These are phyloP conservation scores for Drosophila aff. DNA, from an alignment of 1,140 invertebrate genomes.

Conservation along the genomic window DNA sequence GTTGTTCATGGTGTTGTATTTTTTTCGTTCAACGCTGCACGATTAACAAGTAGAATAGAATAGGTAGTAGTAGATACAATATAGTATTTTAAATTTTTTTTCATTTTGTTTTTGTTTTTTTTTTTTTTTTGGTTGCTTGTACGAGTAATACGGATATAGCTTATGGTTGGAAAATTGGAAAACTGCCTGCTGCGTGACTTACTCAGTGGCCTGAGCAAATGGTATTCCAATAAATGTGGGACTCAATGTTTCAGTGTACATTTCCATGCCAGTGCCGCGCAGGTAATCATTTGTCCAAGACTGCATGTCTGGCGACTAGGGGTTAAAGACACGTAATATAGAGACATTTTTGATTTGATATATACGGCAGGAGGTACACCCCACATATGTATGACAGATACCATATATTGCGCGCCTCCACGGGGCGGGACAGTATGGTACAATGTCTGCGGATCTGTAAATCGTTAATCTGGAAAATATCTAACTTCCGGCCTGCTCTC, in stretches of 20 bases:
- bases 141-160: slow-evolving; percentile 72
- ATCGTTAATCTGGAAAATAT: slow-evolving; percentile 52
- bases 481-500: slow-evolving; percentile 58
- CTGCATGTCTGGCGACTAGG: slow-evolving; percentile 96
- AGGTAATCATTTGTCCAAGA: slow-evolving; percentile 99
- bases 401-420: slow-evolving; percentile 22
- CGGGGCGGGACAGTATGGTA: slow-evolving; percentile 10
- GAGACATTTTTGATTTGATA: slow-evolving; percentile 54
- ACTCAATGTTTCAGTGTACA: slow-evolving; percentile 99
- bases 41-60: slow-evolving; percentile 76
- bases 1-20: slow-evolving; percentile 40
- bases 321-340: slow-evolving; percentile 73
- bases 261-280: slow-evolving; percentile 99
- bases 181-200: slow-evolving; percentile 88
- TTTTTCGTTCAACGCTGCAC: slow-evolving; percentile 73
- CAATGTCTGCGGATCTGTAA: slow-evolving; percentile 39
- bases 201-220: slow-evolving; percentile 99
- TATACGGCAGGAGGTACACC: slow-evolving; percentile 32
- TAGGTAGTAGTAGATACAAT: slow-evolving; percentile 70
- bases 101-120: slow-evolving; percentile 21
- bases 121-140: slow-evolving; percentile 36
- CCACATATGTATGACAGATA: slow-evolving; percentile 49
- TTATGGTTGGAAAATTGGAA: slow-evolving; percentile 63
- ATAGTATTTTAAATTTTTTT: slow-evolving; percentile 39
- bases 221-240: slow-evolving; percentile 98